Evolutionary conservation across 64 coral and sea anemone species (phyloP).

Genomic region (Montipora capricornis): DNA sequence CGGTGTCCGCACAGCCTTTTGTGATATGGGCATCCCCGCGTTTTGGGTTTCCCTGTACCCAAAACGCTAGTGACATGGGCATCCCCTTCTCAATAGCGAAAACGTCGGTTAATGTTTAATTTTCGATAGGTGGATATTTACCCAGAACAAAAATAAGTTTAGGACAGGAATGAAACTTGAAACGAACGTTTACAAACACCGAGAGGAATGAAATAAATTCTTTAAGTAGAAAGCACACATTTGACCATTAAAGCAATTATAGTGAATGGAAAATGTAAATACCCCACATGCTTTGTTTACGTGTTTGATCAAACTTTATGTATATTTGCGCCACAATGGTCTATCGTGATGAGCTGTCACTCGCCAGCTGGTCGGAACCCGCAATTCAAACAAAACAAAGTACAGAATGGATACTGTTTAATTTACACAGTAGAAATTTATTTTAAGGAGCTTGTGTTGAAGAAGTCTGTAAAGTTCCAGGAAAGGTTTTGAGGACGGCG

Average conservation of each 20-base stretch:
- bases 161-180: neutral
- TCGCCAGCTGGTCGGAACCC: neutral
- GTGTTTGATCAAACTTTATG: conserved; percentile 29
- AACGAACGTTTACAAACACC: neutral
- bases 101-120: too few relatives aligned
- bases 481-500: neutral
- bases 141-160: too few relatives aligned
- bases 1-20: too few relatives aligned
- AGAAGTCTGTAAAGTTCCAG: neutral
- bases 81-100: too few relatives aligned
- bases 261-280: conserved; percentile 51
- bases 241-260: conserved; percentile 33
- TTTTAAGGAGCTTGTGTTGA: neutral
- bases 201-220: neutral
- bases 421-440: neutral
- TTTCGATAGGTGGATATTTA: too few relatives aligned
- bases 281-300: conserved; percentile 17
- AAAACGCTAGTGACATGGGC: too few relatives aligned
- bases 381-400: too few relatives aligned
- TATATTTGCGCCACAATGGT: conserved; percentile 19
- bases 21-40: too few relatives aligned
- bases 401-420: neutral
- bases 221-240: neutral
- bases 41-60: too few relatives aligned
- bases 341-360: neutral